Percentiles rank a stretch among this genome's conserved stretches.
Conservation (phyloP, 2,113 vertebrate species). For the Etia nguti region DNA sequence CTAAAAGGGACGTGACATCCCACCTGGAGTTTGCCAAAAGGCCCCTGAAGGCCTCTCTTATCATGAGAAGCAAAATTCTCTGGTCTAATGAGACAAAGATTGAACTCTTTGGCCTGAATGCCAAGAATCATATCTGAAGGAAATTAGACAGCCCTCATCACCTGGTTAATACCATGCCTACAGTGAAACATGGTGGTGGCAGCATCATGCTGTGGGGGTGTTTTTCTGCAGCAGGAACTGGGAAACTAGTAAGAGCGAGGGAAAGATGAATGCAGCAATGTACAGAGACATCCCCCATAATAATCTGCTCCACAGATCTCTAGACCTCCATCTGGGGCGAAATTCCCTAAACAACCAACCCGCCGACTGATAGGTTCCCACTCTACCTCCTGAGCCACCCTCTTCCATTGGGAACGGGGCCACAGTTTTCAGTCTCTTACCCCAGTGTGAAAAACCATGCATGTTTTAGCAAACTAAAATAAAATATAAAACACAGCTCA, state of each 20-base stretch:
- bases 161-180: background rate
- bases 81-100: too few species aligned
- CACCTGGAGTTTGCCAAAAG: background rate
- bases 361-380: background rate
- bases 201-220: background rate
- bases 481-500: background rate
- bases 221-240: background rate
- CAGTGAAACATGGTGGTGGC: background rate
- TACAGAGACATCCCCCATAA: background rate
- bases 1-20: background rate
- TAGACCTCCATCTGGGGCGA: background rate
- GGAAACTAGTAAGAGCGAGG: background rate
- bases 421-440: background rate
- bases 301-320: background rate
- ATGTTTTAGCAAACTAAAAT: background rate
- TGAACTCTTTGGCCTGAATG: background rate
- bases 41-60: too few species aligned
- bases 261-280: background rate
- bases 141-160: background rate
- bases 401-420: background rate
- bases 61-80: too few species aligned
- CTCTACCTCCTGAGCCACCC: background rate
- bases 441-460: background rate
- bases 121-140: background rate
- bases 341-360: background rate